Percentiles rank a stretch among this genome's conserved stretches.
Evolutionary conservation across 2,113 vertebrate genomes (phyloP).

Genomic region (Tauraco erythrolophus): DNA sequence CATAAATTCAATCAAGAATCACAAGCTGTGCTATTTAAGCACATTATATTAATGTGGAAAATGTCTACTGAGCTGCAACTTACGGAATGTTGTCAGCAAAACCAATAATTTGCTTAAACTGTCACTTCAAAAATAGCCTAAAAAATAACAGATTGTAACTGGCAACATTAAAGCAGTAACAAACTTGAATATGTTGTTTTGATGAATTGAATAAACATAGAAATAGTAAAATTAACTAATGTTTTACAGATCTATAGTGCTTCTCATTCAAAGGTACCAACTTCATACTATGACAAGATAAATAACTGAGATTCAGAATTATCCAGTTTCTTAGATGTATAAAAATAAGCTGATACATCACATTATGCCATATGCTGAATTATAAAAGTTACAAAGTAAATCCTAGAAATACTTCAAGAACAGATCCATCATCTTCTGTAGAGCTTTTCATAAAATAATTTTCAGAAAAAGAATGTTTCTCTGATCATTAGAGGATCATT

Average conservation of each 20-base stretch:
- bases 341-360: background rate
- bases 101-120: background rate
- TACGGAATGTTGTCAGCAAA: background rate
- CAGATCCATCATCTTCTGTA: background rate
- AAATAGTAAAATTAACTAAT: background rate
- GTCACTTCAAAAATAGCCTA: background rate
- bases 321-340: background rate
- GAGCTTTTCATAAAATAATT: background rate
- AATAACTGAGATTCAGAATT: background rate
- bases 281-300: background rate
- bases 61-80: background rate
- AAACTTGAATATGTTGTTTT: background rate
- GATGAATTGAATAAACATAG: background rate
- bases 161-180: background rate
- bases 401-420: background rate
- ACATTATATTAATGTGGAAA: background rate
- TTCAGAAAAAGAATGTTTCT: background rate
- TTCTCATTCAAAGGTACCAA: background rate
- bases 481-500: too few species aligned
- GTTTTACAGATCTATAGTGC: background rate
- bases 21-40: background rate
- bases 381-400: background rate
- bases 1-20: background rate
- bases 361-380: background rate
- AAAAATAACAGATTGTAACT: background rate